These are phyloP conservation scores for Hoplias malabaricus DNA, from an alignment of 2,113 vertebrate genomes.

Conservation along the genomic window DNA sequence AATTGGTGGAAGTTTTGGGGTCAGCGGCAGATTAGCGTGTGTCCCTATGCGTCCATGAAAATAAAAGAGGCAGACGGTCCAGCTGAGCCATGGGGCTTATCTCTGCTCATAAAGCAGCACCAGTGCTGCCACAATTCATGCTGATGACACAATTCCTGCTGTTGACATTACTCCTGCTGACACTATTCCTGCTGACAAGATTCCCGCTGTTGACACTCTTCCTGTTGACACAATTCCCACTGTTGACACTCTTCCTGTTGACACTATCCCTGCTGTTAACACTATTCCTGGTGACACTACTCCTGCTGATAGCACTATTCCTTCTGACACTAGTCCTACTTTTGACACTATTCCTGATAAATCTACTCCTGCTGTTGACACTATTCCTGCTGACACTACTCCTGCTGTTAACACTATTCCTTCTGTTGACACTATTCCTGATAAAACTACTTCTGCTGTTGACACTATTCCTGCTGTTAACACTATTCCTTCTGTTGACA, in stretches of 20 bases:
- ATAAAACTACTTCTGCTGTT: neutral
- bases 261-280: neutral
- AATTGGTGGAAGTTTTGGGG: conserved; percentile 8
- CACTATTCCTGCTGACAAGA: neutral
- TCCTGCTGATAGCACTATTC: too few relatives aligned
- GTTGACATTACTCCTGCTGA: too few relatives aligned
- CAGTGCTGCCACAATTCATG: neutral
- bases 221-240: neutral
- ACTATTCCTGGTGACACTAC: too few relatives aligned
- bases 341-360: too few relatives aligned
- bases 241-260: too few relatives aligned
- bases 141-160: too few relatives aligned
- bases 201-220: neutral
- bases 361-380: too few relatives aligned
- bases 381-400: neutral
- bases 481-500: neutral
- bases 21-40: conserved; percentile 18
- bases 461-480: neutral
- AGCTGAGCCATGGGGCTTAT: conserved; percentile 3
- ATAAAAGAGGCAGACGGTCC: neutral
- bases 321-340: too few relatives aligned
- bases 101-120: neutral
- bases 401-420: neutral
- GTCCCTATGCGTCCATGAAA: neutral
- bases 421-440: neutral